Conservation (phyloP, 2,888 invertebrate genomes). For the Xylophagus ater region DNA sequence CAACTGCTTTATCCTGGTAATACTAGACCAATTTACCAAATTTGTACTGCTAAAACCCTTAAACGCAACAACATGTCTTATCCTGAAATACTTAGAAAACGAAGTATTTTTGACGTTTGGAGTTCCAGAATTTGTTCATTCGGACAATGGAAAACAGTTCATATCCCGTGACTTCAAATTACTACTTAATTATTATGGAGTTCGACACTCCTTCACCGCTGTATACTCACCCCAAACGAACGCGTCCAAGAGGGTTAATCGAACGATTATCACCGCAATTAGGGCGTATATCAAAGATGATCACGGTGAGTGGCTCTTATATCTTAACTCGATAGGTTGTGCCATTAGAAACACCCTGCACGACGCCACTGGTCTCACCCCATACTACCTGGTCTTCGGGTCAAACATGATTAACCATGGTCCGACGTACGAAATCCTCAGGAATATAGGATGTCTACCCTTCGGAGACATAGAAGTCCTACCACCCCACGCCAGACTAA, state of each 20-base stretch:
- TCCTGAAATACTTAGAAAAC: constrained; percentile 13
- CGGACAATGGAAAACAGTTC: constrained; percentile 25
- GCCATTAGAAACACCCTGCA: constrained; percentile 2
- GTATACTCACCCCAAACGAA: constrained; percentile 4
- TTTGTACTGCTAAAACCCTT: constrained; percentile 15
- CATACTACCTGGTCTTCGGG: constrained; percentile 3
- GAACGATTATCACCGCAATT: constrained; percentile 1
- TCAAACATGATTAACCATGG: constrained; percentile 3
- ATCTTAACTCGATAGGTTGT: background rate
- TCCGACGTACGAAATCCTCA: background rate
- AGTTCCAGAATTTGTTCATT: constrained; percentile 19
- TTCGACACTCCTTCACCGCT: background rate
- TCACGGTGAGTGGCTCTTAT: constrained; percentile 3
- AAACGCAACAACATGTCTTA: constrained; percentile 10
- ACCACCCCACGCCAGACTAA: background rate
- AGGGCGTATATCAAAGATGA: constrained; percentile 3
- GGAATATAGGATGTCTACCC: background rate
- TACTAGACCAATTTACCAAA: constrained; percentile 18
- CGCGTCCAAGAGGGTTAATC: constrained; percentile 6
- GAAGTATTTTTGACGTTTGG: constrained; percentile 23
- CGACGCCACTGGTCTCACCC: constrained; percentile 1
- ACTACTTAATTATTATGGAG: background rate
- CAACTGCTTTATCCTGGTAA: constrained; percentile 11
- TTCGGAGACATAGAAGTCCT: constrained; percentile 1
- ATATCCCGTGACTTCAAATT: constrained; percentile 7